These are phyloP conservation scores for Onchidella celtica DNA, from an alignment of 2,888 invertebrate genomes.

Conservation along the genomic window DNA sequence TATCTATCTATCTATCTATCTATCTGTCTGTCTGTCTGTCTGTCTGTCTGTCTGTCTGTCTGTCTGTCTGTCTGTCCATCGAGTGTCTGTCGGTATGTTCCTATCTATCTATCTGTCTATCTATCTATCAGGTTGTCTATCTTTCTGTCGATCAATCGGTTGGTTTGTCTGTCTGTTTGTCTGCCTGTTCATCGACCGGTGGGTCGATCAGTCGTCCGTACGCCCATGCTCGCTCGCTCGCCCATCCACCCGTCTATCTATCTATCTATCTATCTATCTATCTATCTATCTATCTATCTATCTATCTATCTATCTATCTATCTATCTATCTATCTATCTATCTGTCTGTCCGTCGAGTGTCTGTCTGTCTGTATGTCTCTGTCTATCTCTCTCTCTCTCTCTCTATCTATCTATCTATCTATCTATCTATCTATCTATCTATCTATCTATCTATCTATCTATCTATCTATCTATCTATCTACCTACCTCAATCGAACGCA, in stretches of 20 bases:
- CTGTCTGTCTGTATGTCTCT: too few relatives aligned
- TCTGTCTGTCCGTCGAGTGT: too few relatives aligned
- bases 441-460: constrained; percentile 16
- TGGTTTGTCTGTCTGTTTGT: constrained; percentile 35
- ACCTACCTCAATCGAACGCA: too few relatives aligned
- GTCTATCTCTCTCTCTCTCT: too few relatives aligned
- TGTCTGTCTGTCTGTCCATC: constrained; percentile 24
- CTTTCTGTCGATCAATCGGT: not conserved
- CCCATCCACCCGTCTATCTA: constrained; percentile 6
- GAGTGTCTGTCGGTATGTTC: not conserved
- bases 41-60: constrained; percentile 36
- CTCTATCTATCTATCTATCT: too few relatives aligned
- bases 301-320: not conserved
- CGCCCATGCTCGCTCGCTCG: too few relatives aligned
- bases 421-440: not conserved
- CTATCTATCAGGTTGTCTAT: not conserved
- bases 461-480: too few relatives aligned
- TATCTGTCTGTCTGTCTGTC: constrained; percentile 41
- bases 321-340: too few relatives aligned
- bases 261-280: constrained; percentile 14
- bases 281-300: not conserved
- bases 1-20: constrained; percentile 23
- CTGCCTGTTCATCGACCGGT: constrained; percentile 19
- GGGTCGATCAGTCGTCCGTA: constrained; percentile 30
- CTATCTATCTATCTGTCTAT: not conserved